A percentile compares a stretch with the other conserved stretches of the same genome.
phyloP scores from a whole-genome alignment of 2,797 vertebrate genomes.

The Vireo griseus region DNA sequence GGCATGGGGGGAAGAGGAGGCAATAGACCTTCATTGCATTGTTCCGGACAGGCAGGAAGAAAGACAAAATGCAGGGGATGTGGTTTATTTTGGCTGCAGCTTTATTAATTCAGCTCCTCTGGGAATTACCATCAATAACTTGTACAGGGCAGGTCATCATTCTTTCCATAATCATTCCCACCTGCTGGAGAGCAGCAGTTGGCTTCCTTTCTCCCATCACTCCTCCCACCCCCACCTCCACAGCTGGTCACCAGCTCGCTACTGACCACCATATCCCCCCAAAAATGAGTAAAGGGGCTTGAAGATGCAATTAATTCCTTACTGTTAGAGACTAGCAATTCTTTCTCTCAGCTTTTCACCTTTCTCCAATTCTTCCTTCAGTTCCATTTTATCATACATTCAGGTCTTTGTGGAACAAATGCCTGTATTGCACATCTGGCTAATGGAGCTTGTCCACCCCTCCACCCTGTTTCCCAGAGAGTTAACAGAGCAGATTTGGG shows the following conservation, averaged over 20 bases:
- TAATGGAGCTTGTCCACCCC: neutral
- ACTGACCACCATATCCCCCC: neutral
- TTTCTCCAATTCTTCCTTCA: neutral
- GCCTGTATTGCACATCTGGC: neutral
- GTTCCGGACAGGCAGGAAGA: constrained; percentile 3
- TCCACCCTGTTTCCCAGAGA: neutral
- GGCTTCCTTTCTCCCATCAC: neutral
- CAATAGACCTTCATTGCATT: neutral
- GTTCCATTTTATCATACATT: neutral
- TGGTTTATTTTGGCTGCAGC: constrained; percentile 53
- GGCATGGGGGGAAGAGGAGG: neutral
- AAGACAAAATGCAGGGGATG: constrained; percentile 54
- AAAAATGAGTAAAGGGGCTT: neutral
- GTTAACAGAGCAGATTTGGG: neutral
- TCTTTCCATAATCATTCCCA: constrained; percentile 59
- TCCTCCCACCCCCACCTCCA: neutral
- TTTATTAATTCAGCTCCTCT: constrained; percentile 51
- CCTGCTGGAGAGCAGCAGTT: constrained; percentile 16
- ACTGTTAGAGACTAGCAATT: neutral
- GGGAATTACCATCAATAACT: constrained; percentile 54
- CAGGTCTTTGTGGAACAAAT: neutral
- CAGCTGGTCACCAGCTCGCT: constrained; percentile 31
- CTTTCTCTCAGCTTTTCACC: neutral
- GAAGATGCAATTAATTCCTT: neutral
- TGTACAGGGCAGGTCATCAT: constrained; percentile 32